phyloP scores from a whole-genome alignment of 2,113 vertebrate genomes.

The Polypterus senegalus region DNA sequence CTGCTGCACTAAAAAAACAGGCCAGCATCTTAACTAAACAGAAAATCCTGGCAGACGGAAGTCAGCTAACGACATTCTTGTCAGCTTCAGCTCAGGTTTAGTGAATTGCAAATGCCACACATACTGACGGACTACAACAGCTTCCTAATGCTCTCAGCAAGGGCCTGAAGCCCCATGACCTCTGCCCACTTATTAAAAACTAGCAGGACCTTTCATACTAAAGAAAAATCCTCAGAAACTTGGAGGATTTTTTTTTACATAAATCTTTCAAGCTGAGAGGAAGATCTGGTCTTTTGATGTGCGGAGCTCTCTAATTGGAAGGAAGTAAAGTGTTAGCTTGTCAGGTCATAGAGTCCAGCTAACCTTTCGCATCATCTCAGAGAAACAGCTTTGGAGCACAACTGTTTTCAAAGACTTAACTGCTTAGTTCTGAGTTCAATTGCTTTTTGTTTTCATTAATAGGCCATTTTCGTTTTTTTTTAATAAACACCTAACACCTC shows the following conservation, averaged over 20 bases:
- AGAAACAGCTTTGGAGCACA: constrained; percentile 66
- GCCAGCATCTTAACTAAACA: constrained; percentile 13
- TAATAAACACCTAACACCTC: no score
- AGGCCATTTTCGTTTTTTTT: no score
- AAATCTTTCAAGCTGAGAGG: constrained; percentile 76
- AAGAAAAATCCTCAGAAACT: constrained; percentile 41
- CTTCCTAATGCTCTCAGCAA: constrained; percentile 50
- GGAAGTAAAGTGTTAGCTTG: constrained; percentile 94
- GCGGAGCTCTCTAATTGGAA: constrained; percentile 87
- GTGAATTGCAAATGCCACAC: constrained; percentile 48
- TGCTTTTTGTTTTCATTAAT: no score
- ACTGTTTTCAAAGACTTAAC: constrained; percentile 70
- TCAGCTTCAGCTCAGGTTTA: constrained; percentile 37
- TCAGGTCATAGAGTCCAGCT: constrained; percentile 71
- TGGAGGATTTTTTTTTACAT: constrained; percentile 58
- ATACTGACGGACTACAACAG: constrained; percentile 61
- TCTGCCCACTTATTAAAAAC: constrained; percentile 65
- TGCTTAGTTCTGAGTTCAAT: constrained; percentile 24
- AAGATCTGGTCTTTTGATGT: constrained; percentile 78
- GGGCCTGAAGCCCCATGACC: constrained; percentile 58
- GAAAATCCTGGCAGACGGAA: constrained; percentile 28
- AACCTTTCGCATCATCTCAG: constrained; percentile 75
- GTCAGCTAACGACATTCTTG: constrained; percentile 28
- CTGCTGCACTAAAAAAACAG: neutral
- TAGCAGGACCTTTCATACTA: constrained; percentile 33